phyloP scores from a whole-genome alignment of 1,140 invertebrate species.

The Drosophila leontia region DNA sequence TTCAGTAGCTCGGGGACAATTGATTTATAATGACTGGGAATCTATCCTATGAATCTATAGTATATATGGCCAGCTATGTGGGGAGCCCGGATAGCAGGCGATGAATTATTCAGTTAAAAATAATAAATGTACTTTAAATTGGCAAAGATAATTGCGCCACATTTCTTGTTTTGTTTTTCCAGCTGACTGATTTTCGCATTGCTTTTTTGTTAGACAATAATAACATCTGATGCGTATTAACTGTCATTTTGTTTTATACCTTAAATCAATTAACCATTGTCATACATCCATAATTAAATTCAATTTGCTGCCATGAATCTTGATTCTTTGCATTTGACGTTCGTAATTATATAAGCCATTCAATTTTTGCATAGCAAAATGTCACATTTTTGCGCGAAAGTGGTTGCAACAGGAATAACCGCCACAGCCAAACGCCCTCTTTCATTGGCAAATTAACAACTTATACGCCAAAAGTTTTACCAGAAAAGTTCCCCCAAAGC shows the following conservation, averaged over 20 bases:
- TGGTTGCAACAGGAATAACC: constrained; percentile 42
- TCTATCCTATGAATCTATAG: constrained; percentile 15
- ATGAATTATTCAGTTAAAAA: constrained; percentile 44
- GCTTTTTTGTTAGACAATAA: constrained; percentile 4
- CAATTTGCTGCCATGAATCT: constrained; percentile 8
- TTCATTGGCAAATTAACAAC: constrained; percentile 81
- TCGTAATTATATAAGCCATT: constrained; percentile 22
- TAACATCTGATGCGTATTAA: constrained; percentile 28
- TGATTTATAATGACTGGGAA: constrained; percentile 62
- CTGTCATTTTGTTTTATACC: constrained; percentile 7
- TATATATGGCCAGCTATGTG: constrained; percentile 10
- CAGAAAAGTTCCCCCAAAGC: constrained; percentile 54
- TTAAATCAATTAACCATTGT: constrained; percentile 50
- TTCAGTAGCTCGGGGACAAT: constrained; percentile 37
- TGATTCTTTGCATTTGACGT: constrained; percentile 10
- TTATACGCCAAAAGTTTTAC: constrained; percentile 75
- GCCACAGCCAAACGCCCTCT: constrained; percentile 68
- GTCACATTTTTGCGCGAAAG: constrained; percentile 16
- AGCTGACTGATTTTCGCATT: constrained; percentile 4
- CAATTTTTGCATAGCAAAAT: constrained; percentile 17
- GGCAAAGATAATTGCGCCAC: constrained; percentile 16
- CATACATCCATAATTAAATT: constrained; percentile 33
- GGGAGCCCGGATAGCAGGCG: constrained; percentile 1
- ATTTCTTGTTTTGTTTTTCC: background rate
- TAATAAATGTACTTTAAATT: constrained; percentile 39